Conservation (phyloP, 2,888 invertebrate genomes). For the Dinocampus coccinellae region DNA sequence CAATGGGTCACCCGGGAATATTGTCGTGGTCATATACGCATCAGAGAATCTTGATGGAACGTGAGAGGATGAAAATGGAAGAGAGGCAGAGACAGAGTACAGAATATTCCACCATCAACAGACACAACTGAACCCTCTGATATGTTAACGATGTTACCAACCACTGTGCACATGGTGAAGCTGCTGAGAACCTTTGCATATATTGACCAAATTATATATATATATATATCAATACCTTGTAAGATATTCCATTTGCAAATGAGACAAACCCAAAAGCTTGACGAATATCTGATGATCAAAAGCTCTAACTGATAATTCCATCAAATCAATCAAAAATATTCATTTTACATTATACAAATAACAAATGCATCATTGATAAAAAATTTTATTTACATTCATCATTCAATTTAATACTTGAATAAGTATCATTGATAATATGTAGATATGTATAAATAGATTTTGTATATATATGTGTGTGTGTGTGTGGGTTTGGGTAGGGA, state of each 20-base stretch:
- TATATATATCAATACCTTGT: constrained; percentile 15
- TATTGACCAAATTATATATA: no score
- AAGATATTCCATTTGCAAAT: constrained; percentile 40
- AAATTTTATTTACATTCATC: no score
- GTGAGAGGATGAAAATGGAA: background rate
- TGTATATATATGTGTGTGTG: no score
- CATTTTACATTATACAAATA: background rate
- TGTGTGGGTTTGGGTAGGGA: no score
- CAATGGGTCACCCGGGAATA: constrained; percentile 56
- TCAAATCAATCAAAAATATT: background rate
- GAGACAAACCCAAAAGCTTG: constrained; percentile 1
- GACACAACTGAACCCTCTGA: constrained; percentile 55
- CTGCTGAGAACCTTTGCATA: constrained; percentile 33
- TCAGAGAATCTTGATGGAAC: constrained; percentile 2
- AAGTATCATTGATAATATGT: no score
- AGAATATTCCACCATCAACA: constrained; percentile 8
- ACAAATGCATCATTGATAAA: no score
- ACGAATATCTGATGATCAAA: background rate
- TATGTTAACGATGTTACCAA: constrained; percentile 54
- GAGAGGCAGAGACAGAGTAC: background rate
- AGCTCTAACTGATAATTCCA: background rate
- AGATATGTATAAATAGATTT: no score
- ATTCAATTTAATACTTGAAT: no score
- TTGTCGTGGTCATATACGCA: constrained; percentile 33
- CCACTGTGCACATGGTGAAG: constrained; percentile 16